Evolutionary conservation across 2,888 invertebrate genomes (phyloP), one percentile per base, ranked within the genome.

Genomic region (Diachrysia chrysitis): DNA sequence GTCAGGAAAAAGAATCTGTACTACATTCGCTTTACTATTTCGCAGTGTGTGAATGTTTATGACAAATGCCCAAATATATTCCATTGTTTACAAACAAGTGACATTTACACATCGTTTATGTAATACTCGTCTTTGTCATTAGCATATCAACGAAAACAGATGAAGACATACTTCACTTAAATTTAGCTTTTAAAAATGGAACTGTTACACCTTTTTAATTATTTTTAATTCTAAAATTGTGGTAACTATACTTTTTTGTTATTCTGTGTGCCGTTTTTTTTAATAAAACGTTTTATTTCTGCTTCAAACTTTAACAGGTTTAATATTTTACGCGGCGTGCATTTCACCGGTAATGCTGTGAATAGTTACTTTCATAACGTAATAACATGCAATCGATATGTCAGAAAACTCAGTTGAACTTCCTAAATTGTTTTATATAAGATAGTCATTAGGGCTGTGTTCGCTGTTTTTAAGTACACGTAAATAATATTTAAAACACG

Each of bases 261-360:
- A 5, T 25, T 25, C 25, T 25, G n/a, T n/a, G n/a, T n/a, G n/a
- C n/a, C n/a, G n/a, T 25, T 25, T 25, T 25, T 25, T 25, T 25
- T 25, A 3, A 25, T 3, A 25, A 3, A 25, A 25, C 25, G 25
- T 17, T 35, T 37, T n/a, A n/a, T 42, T 61, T 23, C 37, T 1
- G 25, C 12, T 19, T 19, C 12, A 17, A 17, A 32, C 2, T 25
- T 12, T 32, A 63, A 21, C 51, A 42, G 42, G 5, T 29, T 14
- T 3, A 37, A 2, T 37, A 51, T 48, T 57, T 35, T 42, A 46
- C 29, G 21, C 17, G 46, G 14, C 19, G 7, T 46, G 51, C 60
- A 68, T 78, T 78, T 78, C 63, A 61, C 63, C 66, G 55, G n/a
- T 66, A 62, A 65, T 58, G 48, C 54, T 53, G 16, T 23, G 16